phyloP scores from a whole-genome alignment of 2,888 invertebrate species.

The Glomeris marginata region DNA sequence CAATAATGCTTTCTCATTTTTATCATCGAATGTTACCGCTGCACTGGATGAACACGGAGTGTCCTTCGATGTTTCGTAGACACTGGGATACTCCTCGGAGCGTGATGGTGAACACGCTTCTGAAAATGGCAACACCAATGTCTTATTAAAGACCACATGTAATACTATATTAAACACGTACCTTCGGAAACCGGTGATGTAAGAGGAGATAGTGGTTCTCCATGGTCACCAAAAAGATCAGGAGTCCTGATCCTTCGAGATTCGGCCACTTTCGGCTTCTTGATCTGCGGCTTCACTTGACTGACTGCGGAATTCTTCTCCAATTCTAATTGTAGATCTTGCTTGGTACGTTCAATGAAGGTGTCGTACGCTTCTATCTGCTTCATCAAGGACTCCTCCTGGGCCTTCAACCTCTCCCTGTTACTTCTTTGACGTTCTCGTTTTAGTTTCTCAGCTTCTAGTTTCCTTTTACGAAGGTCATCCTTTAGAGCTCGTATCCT shows the following conservation, averaged over 20 bases:
- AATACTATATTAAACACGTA: no score
- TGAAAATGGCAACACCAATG: no score
- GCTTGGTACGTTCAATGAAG: conserved; percentile 26
- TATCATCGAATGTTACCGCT: no score
- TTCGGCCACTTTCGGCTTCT: conserved; percentile 27
- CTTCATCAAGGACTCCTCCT: conserved; percentile 35
- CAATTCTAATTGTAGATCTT: conserved; percentile 29
- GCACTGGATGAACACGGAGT: no score
- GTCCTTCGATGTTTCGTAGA: no score
- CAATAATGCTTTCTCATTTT: no score
- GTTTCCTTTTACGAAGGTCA: conserved; percentile 33
- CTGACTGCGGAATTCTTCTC: conserved; percentile 23
- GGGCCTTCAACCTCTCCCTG: conserved; percentile 33
- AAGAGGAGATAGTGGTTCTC: no score
- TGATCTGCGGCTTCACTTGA: conserved; percentile 32
- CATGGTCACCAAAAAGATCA: no score
- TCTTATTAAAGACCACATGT: no score
- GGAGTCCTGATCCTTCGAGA: conserved; percentile 4
- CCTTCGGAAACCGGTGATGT: no score
- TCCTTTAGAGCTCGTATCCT: conserved; percentile 35
- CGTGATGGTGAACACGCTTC: no score
- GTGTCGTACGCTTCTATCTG: conserved; percentile 36
- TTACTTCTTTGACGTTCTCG: conserved; percentile 33
- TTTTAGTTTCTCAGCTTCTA: conserved; percentile 34
- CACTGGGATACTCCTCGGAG: no score